These are phyloP conservation scores for Strigops habroptila DNA, from an alignment of 2,113 vertebrate genomes.

Conservation along the genomic window DNA sequence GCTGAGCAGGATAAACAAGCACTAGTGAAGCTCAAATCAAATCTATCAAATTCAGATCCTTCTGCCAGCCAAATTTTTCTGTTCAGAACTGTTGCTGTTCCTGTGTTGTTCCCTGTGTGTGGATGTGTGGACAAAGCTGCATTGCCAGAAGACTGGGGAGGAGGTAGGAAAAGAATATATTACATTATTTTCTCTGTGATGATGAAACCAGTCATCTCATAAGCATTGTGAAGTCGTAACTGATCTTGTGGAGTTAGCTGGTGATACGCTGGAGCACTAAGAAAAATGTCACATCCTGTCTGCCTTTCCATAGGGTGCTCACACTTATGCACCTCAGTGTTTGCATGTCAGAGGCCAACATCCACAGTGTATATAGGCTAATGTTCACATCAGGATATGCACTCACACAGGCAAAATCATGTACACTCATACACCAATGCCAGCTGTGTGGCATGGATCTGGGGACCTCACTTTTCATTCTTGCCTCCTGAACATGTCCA, in stretches of 20 bases:
- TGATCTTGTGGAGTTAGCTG: not conserved
- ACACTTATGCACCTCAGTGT: not conserved
- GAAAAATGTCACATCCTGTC: not conserved
- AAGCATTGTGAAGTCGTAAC: not conserved
- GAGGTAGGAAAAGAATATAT: not conserved
- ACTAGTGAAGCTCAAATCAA: not conserved
- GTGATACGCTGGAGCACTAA: not conserved
- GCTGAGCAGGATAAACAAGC: not conserved
- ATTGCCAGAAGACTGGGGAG: not conserved
- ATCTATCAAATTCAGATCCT: not conserved
- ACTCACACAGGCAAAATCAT: not conserved
- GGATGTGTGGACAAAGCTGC: not conserved
- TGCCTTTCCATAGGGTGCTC: not conserved
- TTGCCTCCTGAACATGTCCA: not conserved
- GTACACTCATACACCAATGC: not conserved
- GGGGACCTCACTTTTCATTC: not conserved
- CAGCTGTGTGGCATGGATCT: not conserved
- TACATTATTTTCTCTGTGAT: not conserved
- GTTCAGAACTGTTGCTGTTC: not conserved
- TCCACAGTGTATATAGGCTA: not conserved
- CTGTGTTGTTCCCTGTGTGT: not conserved
- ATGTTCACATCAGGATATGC: not conserved
- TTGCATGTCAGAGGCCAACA: not conserved
- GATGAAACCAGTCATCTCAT: not conserved
- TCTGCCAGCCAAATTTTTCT: not conserved